These are phyloP conservation scores for Paratrypauchen microcephalus DNA, from an alignment of 2,797 vertebrate species.

Conservation along the genomic window DNA sequence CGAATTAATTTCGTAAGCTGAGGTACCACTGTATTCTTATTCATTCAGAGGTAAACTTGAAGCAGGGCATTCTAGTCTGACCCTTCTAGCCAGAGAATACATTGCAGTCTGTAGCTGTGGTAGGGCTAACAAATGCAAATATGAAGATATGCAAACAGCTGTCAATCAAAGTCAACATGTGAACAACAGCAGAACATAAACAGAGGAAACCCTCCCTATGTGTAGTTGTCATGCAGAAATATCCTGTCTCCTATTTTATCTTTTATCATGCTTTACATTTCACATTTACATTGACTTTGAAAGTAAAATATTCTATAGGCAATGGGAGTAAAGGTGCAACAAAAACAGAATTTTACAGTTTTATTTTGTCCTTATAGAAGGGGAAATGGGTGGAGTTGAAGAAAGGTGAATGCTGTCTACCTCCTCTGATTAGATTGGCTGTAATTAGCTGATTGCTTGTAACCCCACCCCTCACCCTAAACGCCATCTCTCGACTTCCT, in stretches of 20 bases:
- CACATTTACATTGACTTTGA: neutral
- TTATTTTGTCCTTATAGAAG: neutral
- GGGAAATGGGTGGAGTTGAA: neutral
- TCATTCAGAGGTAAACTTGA: conserved; percentile 1
- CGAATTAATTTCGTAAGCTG: no score
- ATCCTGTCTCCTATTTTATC: neutral
- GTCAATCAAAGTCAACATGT: conserved; percentile 6
- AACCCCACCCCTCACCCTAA: conserved; percentile 4
- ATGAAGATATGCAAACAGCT: neutral
- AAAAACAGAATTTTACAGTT: neutral
- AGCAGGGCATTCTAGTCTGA: neutral
- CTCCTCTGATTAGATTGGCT: conserved; percentile 9
- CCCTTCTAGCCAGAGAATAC: neutral
- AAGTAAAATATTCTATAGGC: neutral
- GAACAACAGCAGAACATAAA: neutral
- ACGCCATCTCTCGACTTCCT: neutral
- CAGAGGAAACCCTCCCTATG: neutral
- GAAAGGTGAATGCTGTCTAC: conserved; percentile 1
- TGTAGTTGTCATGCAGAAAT: neutral
- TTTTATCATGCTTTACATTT: neutral
- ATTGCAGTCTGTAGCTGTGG: neutral
- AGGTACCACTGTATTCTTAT: no score
- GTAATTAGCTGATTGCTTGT: conserved; percentile 16
- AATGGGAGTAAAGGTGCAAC: neutral
- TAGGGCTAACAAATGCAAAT: neutral